A percentile compares a stretch with the other conserved stretches of the same genome.
These are phyloP conservation scores for Thrips palmi DNA, from an alignment of 1,140 invertebrate species.

Conservation along the genomic window DNA sequence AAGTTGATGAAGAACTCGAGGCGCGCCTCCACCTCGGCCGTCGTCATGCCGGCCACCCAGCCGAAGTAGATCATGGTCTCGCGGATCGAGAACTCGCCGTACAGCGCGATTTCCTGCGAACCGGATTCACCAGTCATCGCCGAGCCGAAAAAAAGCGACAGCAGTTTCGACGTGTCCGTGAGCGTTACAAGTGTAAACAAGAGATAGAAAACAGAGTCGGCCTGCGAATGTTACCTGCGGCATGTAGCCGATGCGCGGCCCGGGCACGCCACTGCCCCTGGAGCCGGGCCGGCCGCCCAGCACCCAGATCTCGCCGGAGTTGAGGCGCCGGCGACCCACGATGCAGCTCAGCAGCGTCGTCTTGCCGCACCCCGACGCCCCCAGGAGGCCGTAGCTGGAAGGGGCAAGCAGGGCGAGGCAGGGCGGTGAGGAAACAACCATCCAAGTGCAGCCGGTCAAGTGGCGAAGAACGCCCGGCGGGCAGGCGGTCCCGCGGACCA, in stretches of 20 bases:
- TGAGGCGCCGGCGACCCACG: slow-evolving; percentile 60
- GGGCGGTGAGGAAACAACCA: neutral
- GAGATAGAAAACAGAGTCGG: too few relatives aligned
- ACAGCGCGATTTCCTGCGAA: slow-evolving; percentile 86
- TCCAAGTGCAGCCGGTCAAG: neutral
- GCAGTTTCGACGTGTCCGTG: too few relatives aligned
- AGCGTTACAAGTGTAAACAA: too few relatives aligned
- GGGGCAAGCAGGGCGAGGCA: neutral
- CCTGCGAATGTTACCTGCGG: slow-evolving; percentile 27
- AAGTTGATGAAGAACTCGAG: slow-evolving; percentile 79
- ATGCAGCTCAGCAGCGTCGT: slow-evolving; percentile 75
- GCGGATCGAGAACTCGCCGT: slow-evolving; percentile 83
- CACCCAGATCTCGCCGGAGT: slow-evolving; percentile 71
- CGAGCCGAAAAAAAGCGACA: too few relatives aligned
- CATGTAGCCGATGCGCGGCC: slow-evolving; percentile 53
- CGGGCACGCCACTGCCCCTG: slow-evolving; percentile 53
- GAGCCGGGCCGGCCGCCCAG: slow-evolving; percentile 69
- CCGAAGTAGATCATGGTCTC: slow-evolving; percentile 95
- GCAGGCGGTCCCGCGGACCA: neutral
- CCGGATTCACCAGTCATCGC: too few relatives aligned
- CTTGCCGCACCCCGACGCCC: slow-evolving; percentile 71
- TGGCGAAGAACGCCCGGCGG: neutral
- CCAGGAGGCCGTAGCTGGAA: slow-evolving; percentile 67
- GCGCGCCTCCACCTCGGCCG: slow-evolving; percentile 56
- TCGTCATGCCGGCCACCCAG: slow-evolving; percentile 84